Evolutionary conservation across 1,140 invertebrate genomes (phyloP).

Genomic region (Caenorhabditis brenneri): DNA sequence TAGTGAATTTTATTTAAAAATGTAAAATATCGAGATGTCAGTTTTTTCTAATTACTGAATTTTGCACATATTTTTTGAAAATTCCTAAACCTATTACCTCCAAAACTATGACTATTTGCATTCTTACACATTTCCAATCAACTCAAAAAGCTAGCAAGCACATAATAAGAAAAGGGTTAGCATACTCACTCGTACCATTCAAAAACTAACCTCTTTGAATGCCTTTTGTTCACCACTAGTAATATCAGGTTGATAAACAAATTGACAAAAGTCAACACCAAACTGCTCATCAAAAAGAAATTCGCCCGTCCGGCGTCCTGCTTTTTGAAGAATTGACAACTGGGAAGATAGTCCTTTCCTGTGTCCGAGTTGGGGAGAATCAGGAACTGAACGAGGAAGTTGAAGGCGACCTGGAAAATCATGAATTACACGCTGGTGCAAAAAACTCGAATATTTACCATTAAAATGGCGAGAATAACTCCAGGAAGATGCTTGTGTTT

Average conservation of each 20-base stretch:
- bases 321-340: constrained; percentile 12
- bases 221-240: not conserved
- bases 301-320: not conserved
- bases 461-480: not conserved
- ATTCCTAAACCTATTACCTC: too few species aligned
- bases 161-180: too few species aligned
- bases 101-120: too few species aligned
- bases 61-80: too few species aligned
- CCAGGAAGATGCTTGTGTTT: not conserved
- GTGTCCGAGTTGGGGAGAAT: not conserved
- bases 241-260: not conserved
- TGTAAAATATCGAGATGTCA: too few species aligned
- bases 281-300: not conserved
- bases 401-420: not conserved
- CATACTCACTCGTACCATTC: too few species aligned
- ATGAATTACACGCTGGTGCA: too few species aligned
- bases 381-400: not conserved
- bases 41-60: too few species aligned
- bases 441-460: too few species aligned
- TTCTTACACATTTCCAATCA: too few species aligned
- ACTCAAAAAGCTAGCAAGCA: not conserved
- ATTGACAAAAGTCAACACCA: not conserved
- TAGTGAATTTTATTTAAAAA: too few species aligned
- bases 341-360: not conserved
- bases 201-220: not conserved